Conservation (phyloP, 2,797 vertebrate genomes). For the Hephaestus fuliginosus region DNA sequence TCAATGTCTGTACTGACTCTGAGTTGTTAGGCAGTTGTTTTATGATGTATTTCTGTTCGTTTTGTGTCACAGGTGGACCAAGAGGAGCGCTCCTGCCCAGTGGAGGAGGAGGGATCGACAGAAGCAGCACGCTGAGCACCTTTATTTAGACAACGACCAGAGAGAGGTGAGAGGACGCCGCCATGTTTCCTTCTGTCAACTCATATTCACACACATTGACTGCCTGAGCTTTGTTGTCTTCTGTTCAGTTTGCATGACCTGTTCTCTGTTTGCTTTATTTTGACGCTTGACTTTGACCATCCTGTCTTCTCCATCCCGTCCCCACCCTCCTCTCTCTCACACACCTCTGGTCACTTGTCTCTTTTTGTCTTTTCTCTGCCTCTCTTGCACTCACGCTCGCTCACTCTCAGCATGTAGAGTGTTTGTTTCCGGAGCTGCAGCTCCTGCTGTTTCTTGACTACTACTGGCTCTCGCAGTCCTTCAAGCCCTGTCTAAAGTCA, state of each 20-base stretch:
- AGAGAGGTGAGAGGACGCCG: slow-evolving; percentile 89
- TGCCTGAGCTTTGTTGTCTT: slow-evolving; percentile 38
- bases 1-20: background rate
- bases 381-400: slow-evolving; percentile 56
- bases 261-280: slow-evolving; percentile 61
- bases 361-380: slow-evolving; percentile 52
- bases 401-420: slow-evolving; percentile 89
- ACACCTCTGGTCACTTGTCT: slow-evolving; percentile 44
- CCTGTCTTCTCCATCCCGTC: slow-evolving; percentile 48
- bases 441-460: slow-evolving; percentile 92
- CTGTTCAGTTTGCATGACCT: slow-evolving; percentile 62
- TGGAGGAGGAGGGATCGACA: slow-evolving; percentile 96
- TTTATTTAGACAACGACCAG: slow-evolving; percentile 98
- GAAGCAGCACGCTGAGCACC: slow-evolving; percentile 97
- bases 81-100: slow-evolving; percentile 98
- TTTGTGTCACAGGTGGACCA: slow-evolving; percentile 90
- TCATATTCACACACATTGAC: slow-evolving; percentile 31
- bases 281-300: slow-evolving; percentile 36
- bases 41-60: background rate
- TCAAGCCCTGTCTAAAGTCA: slow-evolving; percentile 91
- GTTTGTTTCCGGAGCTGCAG: slow-evolving; percentile 90
- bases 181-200: background rate
- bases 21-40: background rate
- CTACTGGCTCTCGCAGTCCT: slow-evolving; percentile 93
- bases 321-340: background rate